Percentiles rank a stretch among this genome's conserved stretches.
phyloP scores from a whole-genome alignment of 2,113 vertebrate genomes.

The Brachyhypopomus occidentalis region DNA sequence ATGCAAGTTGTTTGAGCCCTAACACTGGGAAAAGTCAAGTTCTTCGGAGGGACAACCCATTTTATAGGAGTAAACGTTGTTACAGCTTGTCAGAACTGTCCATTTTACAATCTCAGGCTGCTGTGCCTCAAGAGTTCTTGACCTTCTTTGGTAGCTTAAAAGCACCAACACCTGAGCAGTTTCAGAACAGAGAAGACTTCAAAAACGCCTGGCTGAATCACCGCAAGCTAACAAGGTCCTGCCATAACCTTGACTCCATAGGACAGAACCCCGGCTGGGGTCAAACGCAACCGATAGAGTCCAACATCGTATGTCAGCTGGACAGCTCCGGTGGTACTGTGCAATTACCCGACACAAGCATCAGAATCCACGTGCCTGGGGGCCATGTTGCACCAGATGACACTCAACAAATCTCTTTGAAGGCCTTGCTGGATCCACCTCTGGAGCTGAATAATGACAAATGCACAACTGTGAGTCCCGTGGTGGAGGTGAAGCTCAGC shows the following conservation, averaged over 20 bases:
- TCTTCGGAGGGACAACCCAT: conserved; percentile 83
- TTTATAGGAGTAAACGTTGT: conserved; percentile 93
- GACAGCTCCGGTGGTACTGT: conserved; percentile 88
- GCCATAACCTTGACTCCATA: conserved; percentile 90
- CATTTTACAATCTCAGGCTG: conserved; percentile 83
- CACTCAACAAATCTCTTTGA: conserved; percentile 91
- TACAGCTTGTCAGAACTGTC: conserved; percentile 96
- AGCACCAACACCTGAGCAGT: conserved; percentile 91
- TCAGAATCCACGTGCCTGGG: conserved; percentile 87
- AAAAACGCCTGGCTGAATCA: conserved; percentile 92
- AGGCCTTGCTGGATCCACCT: conserved; percentile 88
- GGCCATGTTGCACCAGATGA: conserved; percentile 86
- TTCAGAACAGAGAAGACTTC: conserved; percentile 94
- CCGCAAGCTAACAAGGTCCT: conserved; percentile 92
- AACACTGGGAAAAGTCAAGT: conserved; percentile 64
- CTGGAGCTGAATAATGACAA: conserved; percentile 91
- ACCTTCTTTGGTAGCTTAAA: conserved; percentile 85
- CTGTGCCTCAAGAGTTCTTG: conserved; percentile 52
- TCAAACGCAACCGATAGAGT: conserved; percentile 94
- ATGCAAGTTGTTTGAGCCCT: conserved; percentile 66
- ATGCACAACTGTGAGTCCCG: conserved; percentile 87
- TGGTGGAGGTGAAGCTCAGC: conserved; percentile 93
- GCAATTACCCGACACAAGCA: conserved; percentile 90
- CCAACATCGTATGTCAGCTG: conserved; percentile 88
- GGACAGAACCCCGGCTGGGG: conserved; percentile 96